Conservation (phyloP, 2,113 vertebrate species). For the Rhegmatorhina hoffmannsi region DNA sequence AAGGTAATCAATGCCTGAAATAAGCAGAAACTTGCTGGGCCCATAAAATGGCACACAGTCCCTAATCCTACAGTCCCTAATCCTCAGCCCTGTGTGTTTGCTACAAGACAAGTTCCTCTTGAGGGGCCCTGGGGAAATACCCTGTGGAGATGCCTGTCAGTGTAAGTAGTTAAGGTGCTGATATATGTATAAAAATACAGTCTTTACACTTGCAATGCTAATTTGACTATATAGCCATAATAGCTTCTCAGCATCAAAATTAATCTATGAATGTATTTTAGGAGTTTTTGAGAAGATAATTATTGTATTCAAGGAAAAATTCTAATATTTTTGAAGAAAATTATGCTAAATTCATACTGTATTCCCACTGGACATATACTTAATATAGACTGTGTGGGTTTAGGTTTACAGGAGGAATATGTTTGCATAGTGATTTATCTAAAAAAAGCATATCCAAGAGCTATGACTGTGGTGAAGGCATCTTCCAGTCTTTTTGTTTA, state of each 20-base stretch:
- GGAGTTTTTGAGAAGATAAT: background rate
- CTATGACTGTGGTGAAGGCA: rapidly evolving
- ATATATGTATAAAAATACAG: background rate
- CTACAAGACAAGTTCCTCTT: rapidly evolving
- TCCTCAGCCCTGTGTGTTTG: rapidly evolving
- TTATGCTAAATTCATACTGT: background rate
- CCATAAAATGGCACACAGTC: background rate
- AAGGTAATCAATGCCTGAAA: background rate
- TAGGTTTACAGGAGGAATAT: background rate
- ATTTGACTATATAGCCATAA: background rate
- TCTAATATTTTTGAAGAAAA: background rate
- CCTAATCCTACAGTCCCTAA: background rate
- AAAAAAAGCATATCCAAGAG: background rate
- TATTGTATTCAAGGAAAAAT: background rate
- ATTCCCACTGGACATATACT: background rate
- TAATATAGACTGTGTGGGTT: background rate
- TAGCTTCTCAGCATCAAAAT: background rate
- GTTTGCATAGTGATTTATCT: background rate
- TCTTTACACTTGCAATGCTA: background rate
- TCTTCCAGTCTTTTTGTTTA: background rate
- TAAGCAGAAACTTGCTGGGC: background rate
- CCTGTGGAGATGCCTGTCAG: background rate
- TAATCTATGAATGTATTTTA: background rate
- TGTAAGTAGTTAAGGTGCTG: background rate
- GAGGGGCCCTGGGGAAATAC: background rate